Percentiles rank a stretch among this genome's conserved stretches.
phyloP scores from a whole-genome alignment of 2,888 invertebrate genomes.

The Rhopalosiphum nymphaeae region DNA sequence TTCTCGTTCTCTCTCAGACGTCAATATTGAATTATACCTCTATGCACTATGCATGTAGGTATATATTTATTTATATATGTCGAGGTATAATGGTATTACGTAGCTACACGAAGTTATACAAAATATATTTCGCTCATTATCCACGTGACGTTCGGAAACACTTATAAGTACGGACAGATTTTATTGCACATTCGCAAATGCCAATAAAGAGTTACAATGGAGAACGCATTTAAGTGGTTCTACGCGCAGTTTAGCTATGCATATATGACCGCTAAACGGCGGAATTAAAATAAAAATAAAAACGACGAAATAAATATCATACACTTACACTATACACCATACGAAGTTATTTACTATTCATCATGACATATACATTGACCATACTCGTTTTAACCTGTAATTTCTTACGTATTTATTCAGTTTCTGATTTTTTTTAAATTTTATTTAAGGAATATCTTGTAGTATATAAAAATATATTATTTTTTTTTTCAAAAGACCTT shows the following conservation, averaged over 20 bases:
- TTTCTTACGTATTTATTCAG: not conserved
- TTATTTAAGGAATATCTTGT: not conserved
- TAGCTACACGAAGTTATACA: not conserved
- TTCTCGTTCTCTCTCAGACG: too few relatives aligned
- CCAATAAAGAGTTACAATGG: not conserved
- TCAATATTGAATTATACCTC: too few relatives aligned
- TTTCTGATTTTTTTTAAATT: not conserved
- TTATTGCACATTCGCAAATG: not conserved
- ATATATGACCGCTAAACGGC: not conserved
- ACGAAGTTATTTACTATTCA: not conserved
- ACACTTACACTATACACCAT: not conserved
- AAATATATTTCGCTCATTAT: not conserved
- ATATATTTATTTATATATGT: not conserved
- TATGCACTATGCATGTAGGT: not conserved
- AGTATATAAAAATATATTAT: not conserved
- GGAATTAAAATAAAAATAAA: constrained; percentile 11
- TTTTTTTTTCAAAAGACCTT: not conserved
- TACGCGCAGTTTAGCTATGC: not conserved
- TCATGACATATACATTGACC: not conserved
- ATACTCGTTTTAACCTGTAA: not conserved
- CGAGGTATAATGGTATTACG: not conserved
- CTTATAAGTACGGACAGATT: not conserved
- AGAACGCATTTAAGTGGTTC: not conserved
- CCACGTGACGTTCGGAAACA: not conserved
- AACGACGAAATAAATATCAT: not conserved